Evolutionary conservation across 2,113 vertebrate species (phyloP).

Genomic region (Etheostoma spectabile): DNA sequence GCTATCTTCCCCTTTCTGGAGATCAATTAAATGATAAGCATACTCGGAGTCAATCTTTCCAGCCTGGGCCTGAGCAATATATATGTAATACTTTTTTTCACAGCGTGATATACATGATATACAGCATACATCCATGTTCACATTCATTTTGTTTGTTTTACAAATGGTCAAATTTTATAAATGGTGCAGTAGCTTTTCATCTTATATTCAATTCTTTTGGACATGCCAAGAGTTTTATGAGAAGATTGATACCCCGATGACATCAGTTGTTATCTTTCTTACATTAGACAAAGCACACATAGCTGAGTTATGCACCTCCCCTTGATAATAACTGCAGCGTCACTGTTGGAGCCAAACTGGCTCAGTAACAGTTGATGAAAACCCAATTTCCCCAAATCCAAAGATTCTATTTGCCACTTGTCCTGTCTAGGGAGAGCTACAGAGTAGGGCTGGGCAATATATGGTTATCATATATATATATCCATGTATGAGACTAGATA

Average conservation of each 20-base stretch:
- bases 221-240: too few relatives aligned
- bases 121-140: too few relatives aligned
- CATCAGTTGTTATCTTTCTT: not conserved
- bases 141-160: too few relatives aligned
- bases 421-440: not conserved
- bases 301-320: not conserved
- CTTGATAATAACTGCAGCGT: slow-evolving; percentile 3
- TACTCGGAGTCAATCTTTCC: slow-evolving; percentile 38
- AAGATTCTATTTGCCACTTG: not conserved
- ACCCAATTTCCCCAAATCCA: slow-evolving; percentile 3
- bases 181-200: too few relatives aligned
- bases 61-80: slow-evolving; percentile 9
- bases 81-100: slow-evolving; percentile 3
- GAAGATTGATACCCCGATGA: not conserved
- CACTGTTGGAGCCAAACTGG: not conserved
- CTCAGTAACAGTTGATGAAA: not conserved
- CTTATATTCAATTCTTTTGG: too few relatives aligned
- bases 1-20: slow-evolving; percentile 35
- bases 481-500: too few relatives aligned
- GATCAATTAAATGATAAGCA: slow-evolving; percentile 75
- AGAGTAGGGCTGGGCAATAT: too few relatives aligned
- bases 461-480: too few relatives aligned
- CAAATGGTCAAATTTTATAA: too few relatives aligned
- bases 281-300: not conserved
- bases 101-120: too few relatives aligned